These are phyloP conservation scores for Ophonus ardosiacus DNA, from an alignment of 2,888 invertebrate species.

Conservation along the genomic window DNA sequence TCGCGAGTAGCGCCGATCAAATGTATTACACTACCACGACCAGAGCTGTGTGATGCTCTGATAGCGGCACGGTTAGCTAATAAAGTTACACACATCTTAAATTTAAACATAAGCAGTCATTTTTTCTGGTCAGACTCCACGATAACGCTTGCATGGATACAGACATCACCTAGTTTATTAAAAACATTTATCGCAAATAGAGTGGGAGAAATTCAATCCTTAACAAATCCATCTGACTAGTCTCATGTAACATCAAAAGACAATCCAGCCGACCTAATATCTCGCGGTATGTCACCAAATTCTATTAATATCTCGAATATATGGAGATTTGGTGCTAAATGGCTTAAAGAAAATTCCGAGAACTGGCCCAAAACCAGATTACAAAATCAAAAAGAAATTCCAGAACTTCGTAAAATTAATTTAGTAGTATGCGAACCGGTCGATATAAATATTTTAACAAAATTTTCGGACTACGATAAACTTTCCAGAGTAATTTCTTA, in stretches of 20 bases:
- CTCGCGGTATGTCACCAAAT: neutral
- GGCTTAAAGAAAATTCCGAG: too few species aligned
- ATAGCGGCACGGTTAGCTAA: neutral
- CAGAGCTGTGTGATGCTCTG: conserved; percentile 5
- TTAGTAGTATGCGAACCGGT: too few species aligned
- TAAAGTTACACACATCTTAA: neutral
- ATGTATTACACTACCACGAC: neutral
- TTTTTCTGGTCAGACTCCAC: neutral
- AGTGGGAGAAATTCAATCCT: neutral
- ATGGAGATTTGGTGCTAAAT: neutral
- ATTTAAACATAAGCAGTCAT: neutral
- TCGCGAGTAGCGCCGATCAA: neutral
- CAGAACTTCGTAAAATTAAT: too few species aligned
- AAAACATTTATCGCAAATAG: too few species aligned
- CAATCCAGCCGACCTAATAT: neutral
- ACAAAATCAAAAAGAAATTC: too few species aligned
- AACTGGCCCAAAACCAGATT: too few species aligned
- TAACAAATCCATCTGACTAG: neutral
- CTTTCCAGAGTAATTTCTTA: too few species aligned
- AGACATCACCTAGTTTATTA: neutral
- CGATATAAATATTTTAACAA: too few species aligned
- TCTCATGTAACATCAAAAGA: neutral
- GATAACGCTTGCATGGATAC: neutral
- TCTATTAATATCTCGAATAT: neutral
- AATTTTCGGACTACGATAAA: too few species aligned